Conservation (phyloP, 2,113 vertebrate genomes). For the Thymallus thymallus region DNA sequence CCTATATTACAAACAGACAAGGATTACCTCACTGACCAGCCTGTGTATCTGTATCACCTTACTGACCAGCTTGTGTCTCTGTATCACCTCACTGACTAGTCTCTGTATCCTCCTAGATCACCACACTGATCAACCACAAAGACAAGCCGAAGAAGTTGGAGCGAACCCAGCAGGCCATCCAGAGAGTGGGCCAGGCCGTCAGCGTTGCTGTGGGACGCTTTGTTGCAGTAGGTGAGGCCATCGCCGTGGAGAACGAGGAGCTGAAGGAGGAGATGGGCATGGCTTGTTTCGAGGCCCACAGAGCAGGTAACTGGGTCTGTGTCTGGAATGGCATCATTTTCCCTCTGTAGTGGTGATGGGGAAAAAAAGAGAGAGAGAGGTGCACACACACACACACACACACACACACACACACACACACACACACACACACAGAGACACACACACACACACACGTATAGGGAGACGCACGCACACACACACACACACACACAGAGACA, state of each 20-base stretch:
- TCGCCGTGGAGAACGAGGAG: constrained; percentile 91
- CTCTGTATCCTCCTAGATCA: constrained; percentile 81
- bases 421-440: too few relatives aligned
- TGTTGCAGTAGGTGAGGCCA: constrained; percentile 94
- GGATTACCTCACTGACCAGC: too few relatives aligned
- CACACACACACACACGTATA: too few relatives aligned
- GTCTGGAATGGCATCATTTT: too few relatives aligned
- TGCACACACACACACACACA: too few relatives aligned
- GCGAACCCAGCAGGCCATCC: constrained; percentile 91
- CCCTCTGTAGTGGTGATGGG: too few relatives aligned
- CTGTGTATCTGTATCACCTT: not conserved
- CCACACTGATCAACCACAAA: constrained; percentile 97
- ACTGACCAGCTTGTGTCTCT: too few relatives aligned
- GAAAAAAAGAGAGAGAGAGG: too few relatives aligned
- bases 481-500: too few relatives aligned
- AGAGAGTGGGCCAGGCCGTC: constrained; percentile 92
- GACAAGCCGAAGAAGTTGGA: constrained; percentile 95
- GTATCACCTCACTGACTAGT: not conserved
- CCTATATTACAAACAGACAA: not conserved
- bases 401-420: too few relatives aligned
- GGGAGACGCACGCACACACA: too few relatives aligned
- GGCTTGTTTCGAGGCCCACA: constrained; percentile 90
- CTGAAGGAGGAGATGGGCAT: constrained; percentile 94
- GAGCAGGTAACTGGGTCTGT: constrained; percentile 81
- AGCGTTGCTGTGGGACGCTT: constrained; percentile 92